Evolutionary conservation across 2,888 invertebrate genomes (phyloP).

Genomic region (Scaeva pyrastri): DNA sequence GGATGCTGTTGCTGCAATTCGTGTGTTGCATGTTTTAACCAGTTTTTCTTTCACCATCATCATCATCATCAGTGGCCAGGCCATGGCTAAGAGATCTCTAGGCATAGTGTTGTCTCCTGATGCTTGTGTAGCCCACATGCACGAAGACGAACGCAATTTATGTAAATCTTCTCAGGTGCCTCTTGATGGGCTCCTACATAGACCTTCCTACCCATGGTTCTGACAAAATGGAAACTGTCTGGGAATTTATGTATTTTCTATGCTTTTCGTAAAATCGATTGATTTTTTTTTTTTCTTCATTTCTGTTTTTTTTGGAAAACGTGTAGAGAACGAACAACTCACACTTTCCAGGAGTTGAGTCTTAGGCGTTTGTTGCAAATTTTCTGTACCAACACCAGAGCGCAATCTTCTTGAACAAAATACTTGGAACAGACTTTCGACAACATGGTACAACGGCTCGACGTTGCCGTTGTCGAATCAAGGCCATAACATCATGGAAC

Average conservation of each 20-base stretch:
- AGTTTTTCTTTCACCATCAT: constrained; percentile 23
- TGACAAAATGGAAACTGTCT: constrained; percentile 38
- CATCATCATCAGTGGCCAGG: neutral
- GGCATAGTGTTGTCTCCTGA: constrained; percentile 28
- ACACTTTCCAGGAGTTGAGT: constrained; percentile 35
- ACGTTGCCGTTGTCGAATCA: too few species aligned
- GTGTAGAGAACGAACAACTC: constrained; percentile 31
- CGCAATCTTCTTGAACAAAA: neutral
- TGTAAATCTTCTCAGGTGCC: constrained; percentile 39
- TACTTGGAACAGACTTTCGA: constrained; percentile 10
- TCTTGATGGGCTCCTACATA: constrained; percentile 2
- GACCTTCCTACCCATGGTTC: constrained; percentile 20
- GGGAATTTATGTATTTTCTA: constrained; percentile 34
- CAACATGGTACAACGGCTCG: neutral
- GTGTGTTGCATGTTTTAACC: constrained; percentile 63
- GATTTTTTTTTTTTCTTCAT: constrained; percentile 10
- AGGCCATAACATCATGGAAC: constrained; percentile 63
- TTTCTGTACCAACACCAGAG: neutral
- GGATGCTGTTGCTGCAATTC: constrained; percentile 30
- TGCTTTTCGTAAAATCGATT: constrained; percentile 22
- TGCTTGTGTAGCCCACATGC: constrained; percentile 58
- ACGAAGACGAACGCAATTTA: constrained; percentile 46
- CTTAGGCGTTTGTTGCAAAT: constrained; percentile 28
- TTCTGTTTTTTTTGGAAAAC: neutral
- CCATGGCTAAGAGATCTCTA: neutral